A percentile compares a stretch with the other conserved stretches of the same genome.
phyloP scores from a whole-genome alignment of 2,888 invertebrate genomes.

The Caenorhabditis doughertyi region DNA sequence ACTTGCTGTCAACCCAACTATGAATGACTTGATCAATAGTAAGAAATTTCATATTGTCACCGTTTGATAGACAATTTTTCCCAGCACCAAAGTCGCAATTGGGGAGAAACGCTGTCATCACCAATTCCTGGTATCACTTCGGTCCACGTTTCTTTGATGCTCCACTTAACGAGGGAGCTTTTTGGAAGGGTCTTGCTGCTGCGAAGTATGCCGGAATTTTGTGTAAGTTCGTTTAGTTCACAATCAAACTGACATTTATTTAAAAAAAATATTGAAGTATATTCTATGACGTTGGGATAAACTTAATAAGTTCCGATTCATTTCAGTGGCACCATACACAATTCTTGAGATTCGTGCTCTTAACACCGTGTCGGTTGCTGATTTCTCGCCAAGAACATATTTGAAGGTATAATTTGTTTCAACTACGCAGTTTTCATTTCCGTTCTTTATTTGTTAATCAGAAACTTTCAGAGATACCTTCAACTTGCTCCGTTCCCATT shows the following conservation, averaged over 20 bases:
- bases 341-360: slow-evolving; percentile 72
- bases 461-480: slow-evolving; percentile 63
- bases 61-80: neutral
- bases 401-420: slow-evolving; percentile 48
- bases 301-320: too few relatives aligned
- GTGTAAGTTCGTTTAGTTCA: slow-evolving; percentile 65
- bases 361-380: slow-evolving; percentile 68
- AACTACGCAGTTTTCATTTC: neutral
- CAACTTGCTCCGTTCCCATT: slow-evolving; percentile 73
- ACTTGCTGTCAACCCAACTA: slow-evolving; percentile 75
- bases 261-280: too few relatives aligned
- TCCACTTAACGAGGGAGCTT: slow-evolving; percentile 81
- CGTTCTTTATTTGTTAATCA: neutral
- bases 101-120: slow-evolving; percentile 67
- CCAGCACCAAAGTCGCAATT: slow-evolving; percentile 69
- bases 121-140: slow-evolving; percentile 72
- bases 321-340: slow-evolving; percentile 74
- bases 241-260: too few relatives aligned
- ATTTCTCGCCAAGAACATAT: slow-evolving; percentile 71
- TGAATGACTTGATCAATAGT: slow-evolving; percentile 73
- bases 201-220: slow-evolving; percentile 79
- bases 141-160: slow-evolving; percentile 82
- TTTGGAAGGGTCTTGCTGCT: slow-evolving; percentile 79
- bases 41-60: too few relatives aligned
- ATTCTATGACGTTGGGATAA: too few relatives aligned